Evolutionary conservation across 64 coral and sea anemone genomes (phyloP).

Genomic region (Montipora cactus): DNA sequence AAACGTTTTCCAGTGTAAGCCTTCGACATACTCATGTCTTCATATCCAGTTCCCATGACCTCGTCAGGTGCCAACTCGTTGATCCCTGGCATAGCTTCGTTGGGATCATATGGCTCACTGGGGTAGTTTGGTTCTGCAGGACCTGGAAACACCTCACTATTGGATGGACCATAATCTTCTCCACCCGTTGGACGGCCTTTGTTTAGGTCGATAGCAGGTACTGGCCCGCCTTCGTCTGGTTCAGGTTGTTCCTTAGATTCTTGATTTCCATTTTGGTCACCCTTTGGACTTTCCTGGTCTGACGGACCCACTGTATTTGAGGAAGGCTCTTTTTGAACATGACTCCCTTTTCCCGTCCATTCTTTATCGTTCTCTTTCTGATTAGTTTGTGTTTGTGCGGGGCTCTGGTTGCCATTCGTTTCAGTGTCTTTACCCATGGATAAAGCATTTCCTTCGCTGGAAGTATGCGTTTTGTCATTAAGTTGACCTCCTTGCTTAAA

Average conservation of each 20-base stretch:
- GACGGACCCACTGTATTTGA: background rate
- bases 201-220: background rate
- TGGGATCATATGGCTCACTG: background rate
- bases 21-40: background rate
- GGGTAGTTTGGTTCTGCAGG: background rate
- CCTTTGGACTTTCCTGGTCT: background rate
- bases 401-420: background rate
- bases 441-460: background rate
- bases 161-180: background rate
- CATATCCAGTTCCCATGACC: background rate
- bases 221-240: background rate
- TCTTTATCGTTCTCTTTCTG: background rate
- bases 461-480: background rate
- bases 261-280: background rate
- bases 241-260: background rate
- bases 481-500: background rate
- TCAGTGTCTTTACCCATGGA: background rate
- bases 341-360: background rate
- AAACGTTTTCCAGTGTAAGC: background rate
- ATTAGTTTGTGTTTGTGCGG: background rate
- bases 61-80: background rate
- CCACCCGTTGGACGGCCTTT: background rate
- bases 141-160: background rate
- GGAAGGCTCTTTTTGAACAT: background rate
- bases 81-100: background rate